These are phyloP conservation scores for Pseudomyrmex concolor DNA, from an alignment of 1,140 invertebrate genomes.

Conservation along the genomic window DNA sequence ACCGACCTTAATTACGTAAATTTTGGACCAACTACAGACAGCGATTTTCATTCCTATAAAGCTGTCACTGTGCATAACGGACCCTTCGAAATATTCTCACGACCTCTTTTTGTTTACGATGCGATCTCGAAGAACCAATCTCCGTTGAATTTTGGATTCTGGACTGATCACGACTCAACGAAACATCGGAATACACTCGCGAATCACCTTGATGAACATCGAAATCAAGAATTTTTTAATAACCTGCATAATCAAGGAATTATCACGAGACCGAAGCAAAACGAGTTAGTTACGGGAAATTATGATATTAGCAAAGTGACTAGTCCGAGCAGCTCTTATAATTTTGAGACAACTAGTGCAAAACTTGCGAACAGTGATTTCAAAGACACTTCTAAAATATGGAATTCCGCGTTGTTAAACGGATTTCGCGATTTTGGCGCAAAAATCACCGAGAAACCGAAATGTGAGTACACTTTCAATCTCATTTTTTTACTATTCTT, in stretches of 20 bases:
- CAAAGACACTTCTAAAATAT: neutral
- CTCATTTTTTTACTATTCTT: too few species aligned
- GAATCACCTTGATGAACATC: conserved; percentile 12
- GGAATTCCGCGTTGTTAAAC: neutral
- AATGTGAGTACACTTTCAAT: conserved; percentile 15
- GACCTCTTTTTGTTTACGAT: conserved; percentile 35
- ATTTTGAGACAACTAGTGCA: neutral
- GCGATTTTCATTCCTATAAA: conserved; percentile 35
- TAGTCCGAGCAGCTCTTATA: neutral
- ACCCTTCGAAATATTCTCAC: conserved; percentile 17
- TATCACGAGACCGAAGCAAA: conserved; percentile 10
- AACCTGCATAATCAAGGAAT: neutral
- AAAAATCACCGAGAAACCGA: conserved; percentile 13
- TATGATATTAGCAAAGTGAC: conserved; percentile 1
- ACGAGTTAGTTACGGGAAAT: conserved; percentile 12
- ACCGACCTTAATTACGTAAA: neutral
- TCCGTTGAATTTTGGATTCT: conserved; percentile 14
- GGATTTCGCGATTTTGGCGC: conserved; percentile 14
- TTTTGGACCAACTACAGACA: conserved; percentile 8
- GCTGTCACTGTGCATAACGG: conserved; percentile 22
- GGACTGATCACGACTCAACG: neutral
- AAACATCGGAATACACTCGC: neutral
- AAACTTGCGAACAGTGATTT: neutral
- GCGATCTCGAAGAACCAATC: neutral
- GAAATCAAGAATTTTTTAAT: conserved; percentile 5